phyloP scores from a whole-genome alignment of 2,888 invertebrate genomes.

The Parnassius smintheus region DNA sequence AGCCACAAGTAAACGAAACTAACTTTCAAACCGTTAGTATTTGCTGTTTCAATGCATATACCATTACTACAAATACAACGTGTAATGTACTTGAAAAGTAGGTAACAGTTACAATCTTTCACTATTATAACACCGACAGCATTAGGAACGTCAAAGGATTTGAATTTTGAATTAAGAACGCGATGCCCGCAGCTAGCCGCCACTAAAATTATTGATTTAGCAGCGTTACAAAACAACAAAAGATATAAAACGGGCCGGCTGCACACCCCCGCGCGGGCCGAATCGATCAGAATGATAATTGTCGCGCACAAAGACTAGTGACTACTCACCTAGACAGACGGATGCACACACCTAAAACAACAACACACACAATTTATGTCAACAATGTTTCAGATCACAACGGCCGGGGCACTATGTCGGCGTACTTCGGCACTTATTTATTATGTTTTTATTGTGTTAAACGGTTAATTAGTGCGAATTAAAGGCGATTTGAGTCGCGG shows the following conservation, averaged over 20 bases:
- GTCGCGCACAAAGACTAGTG: slow-evolving; percentile 78
- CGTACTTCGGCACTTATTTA: slow-evolving; percentile 47
- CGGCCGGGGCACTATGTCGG: slow-evolving; percentile 44
- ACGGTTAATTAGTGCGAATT: slow-evolving; percentile 76
- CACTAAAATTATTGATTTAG: slow-evolving; percentile 79
- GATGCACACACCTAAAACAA: slow-evolving; percentile 72
- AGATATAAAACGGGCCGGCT: slow-evolving; percentile 75
- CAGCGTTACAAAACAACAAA: slow-evolving; percentile 78
- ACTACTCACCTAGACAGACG: slow-evolving; percentile 75
- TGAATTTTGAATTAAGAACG: slow-evolving; percentile 44
- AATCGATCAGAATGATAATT: slow-evolving; percentile 80
- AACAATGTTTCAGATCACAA: slow-evolving; percentile 52
- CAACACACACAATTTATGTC: slow-evolving; percentile 64
- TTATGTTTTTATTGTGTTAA: slow-evolving; percentile 55
- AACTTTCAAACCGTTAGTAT: slow-evolving; percentile 44
- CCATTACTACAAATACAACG: slow-evolving; percentile 21
- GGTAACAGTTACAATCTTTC: slow-evolving; percentile 31
- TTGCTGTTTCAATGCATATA: slow-evolving; percentile 26
- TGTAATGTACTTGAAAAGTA: slow-evolving; percentile 26
- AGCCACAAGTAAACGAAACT: slow-evolving; percentile 26
- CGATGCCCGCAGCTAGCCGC: slow-evolving; percentile 49
- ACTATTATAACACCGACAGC: slow-evolving; percentile 36
- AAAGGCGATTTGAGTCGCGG: slow-evolving; percentile 66
- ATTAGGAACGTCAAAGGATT: slow-evolving; percentile 38
- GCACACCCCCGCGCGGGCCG: slow-evolving; percentile 73